These are phyloP conservation scores for Sinocyclocheilus grahami DNA, from an alignment of 2,113 vertebrate genomes.

Conservation along the genomic window DNA sequence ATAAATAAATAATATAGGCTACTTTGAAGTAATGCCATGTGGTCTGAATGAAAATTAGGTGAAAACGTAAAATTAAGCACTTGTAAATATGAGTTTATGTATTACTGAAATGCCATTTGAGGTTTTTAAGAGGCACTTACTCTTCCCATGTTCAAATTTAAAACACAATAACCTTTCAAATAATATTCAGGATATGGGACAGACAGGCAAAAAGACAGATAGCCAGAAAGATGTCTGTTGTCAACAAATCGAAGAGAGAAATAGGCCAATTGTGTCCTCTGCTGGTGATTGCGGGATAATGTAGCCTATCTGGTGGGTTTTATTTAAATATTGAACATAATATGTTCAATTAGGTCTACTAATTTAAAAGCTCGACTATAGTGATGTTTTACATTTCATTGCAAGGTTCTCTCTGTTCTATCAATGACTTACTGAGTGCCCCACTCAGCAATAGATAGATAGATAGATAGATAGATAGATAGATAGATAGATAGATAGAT, in stretches of 20 bases:
- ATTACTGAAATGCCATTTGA: no score
- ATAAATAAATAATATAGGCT: no score
- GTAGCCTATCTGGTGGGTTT: neutral
- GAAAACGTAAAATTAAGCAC: no score
- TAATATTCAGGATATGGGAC: neutral
- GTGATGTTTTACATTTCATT: neutral
- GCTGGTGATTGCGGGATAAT: neutral
- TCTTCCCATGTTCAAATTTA: neutral
- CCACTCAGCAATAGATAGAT: neutral
- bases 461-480: neutral
- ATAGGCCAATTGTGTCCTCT: constrained; percentile 17
- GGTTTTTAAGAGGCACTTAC: no score
- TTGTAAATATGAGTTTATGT: no score
- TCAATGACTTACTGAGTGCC: neutral
- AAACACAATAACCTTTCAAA: neutral
- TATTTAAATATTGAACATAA: neutral
- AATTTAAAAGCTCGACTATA: neutral
- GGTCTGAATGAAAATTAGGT: no score
- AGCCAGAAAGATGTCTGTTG: neutral
- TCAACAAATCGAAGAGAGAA: neutral
- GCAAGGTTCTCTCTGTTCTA: neutral
- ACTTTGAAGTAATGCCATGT: no score
- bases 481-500: neutral
- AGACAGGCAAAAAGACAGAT: neutral
- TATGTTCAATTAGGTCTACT: neutral